Evolutionary conservation across 2,113 vertebrate species (phyloP).

Genomic region (Cranoglanis bouderius): DNA sequence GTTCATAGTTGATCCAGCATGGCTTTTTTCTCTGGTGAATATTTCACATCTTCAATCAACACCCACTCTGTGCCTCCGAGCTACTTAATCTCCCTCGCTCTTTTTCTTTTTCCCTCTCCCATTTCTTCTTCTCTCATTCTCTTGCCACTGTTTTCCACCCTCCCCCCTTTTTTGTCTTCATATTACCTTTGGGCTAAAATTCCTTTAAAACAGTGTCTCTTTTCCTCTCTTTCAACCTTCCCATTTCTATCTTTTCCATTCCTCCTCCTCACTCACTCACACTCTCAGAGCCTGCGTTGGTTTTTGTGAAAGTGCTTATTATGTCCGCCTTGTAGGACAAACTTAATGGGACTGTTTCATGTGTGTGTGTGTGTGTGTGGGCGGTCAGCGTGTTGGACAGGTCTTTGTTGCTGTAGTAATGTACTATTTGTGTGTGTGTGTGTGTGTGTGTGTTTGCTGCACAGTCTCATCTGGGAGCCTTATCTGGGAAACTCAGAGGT

Average conservation of each 20-base stretch:
- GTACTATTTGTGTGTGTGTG: background rate
- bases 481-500: background rate
- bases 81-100: slow-evolving; percentile 38
- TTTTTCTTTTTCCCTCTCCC: slow-evolving; percentile 25
- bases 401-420: slow-evolving; percentile 12
- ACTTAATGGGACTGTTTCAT: slow-evolving; percentile 50
- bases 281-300: slow-evolving; percentile 50
- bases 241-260: background rate
- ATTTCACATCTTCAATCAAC: slow-evolving; percentile 47
- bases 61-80: slow-evolving; percentile 44
- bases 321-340: slow-evolving; percentile 62
- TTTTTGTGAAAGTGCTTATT: slow-evolving; percentile 67
- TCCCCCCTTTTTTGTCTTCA: background rate
- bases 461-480: too few relatives aligned
- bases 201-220: background rate
- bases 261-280: background rate
- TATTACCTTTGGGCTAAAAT: slow-evolving; percentile 19
- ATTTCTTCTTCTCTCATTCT: background rate
- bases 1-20: slow-evolving; percentile 11
- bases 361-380: slow-evolving; percentile 40
- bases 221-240: slow-evolving; percentile 2
- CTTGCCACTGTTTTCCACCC: background rate
- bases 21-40: slow-evolving; percentile 46
- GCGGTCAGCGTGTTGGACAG: slow-evolving; percentile 51
- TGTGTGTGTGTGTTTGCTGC: background rate